Evolutionary conservation across 2,888 invertebrate species (phyloP).

Genomic region (Rhopalosiphum nymphaeae): DNA sequence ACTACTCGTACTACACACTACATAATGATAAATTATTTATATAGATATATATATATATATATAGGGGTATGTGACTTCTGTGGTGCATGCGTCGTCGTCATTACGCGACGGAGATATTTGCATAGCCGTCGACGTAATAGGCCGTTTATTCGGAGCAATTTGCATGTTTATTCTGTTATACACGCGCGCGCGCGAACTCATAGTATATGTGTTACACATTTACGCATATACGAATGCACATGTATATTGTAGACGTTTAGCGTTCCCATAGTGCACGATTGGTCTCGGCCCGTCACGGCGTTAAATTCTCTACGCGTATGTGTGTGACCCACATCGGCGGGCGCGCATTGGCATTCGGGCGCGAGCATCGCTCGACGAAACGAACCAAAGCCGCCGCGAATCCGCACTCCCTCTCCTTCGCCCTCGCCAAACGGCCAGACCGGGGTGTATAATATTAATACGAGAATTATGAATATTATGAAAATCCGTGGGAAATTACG

Average conservation of each 20-base stretch:
- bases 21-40: conserved; percentile 3
- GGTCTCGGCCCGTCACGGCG: conserved; percentile 48
- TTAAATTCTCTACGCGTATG: not conserved
- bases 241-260: conserved; percentile 10
- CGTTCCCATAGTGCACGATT: conserved; percentile 61
- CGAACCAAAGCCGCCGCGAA: not conserved
- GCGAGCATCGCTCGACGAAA: not conserved
- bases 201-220: not conserved
- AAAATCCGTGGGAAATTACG: conserved; percentile 1
- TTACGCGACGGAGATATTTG: not conserved
- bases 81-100: not conserved
- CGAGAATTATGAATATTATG: not conserved
- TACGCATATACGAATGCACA: not conserved
- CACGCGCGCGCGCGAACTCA: not conserved
- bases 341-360: not conserved
- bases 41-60: not conserved
- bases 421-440: not conserved
- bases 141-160: conserved; percentile 61
- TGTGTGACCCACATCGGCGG: conserved; percentile 54
- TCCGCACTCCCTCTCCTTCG: not conserved
- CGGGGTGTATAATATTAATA: not conserved
- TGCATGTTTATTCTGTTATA: conserved; percentile 41
- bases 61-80: not conserved
- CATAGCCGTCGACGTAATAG: conserved; percentile 25
- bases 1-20: not conserved